Conservation (phyloP, 2,888 invertebrate species). For the Archips xylosteana region DNA sequence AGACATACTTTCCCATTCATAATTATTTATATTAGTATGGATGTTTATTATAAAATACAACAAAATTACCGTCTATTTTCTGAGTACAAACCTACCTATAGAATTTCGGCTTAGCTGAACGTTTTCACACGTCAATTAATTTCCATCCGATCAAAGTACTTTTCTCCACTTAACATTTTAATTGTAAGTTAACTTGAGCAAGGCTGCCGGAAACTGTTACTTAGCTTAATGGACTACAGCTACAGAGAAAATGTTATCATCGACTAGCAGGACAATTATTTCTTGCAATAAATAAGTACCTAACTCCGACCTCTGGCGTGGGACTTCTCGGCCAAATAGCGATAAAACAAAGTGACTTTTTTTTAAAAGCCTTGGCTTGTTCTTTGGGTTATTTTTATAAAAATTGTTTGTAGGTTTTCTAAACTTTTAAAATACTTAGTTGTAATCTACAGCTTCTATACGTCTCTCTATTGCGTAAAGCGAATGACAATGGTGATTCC, state of each 20-base stretch:
- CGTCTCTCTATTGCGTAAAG: too few species aligned
- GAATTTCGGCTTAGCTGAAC: background rate
- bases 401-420: too few species aligned
- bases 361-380: background rate
- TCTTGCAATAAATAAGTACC: background rate
- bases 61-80: background rate
- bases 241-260: background rate
- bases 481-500: too few species aligned
- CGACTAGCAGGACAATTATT: slow-evolving; percentile 1
- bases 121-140: slow-evolving; percentile 4
- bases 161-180: background rate
- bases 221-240: slow-evolving; percentile 2
- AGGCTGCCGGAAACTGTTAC: background rate
- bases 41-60: background rate
- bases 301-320: background rate
- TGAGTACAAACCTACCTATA: background rate
- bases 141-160: background rate
- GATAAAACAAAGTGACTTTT: background rate
- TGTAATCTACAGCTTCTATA: too few species aligned
- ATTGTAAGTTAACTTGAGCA: background rate
- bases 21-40: background rate
- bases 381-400: background rate
- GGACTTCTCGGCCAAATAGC: background rate
- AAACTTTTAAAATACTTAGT: too few species aligned
- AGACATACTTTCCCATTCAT: too few species aligned